Base-by-base conservation (phyloP, 2,888 invertebrate species). In the Ennomos erosarius region DNA sequence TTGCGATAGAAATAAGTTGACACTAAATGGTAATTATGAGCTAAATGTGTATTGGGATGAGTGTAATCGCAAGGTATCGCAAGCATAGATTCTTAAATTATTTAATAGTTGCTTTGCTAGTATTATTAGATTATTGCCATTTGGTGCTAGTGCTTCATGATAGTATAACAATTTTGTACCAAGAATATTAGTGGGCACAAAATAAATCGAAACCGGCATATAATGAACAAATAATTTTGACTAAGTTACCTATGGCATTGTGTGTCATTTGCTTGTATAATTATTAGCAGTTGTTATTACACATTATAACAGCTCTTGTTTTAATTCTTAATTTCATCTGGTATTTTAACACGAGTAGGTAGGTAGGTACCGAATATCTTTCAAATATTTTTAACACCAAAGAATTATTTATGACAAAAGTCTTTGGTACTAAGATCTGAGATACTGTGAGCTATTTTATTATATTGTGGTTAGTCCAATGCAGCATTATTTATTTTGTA, bases 91-190 rank as follows among this genome's bases (percentile, higher is more conserved):
- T 39, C 38, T 26, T 50, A 39, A 51, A 43, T 51, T 63, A 55
- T 16, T 58, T 9, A 44, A 67, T 78, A 75, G 71, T 71, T 73
- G 82, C 82, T 85, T 82, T 75, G 79, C 77, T 76, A 77, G 74
- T 74, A 74, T 77, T 73, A 76, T 70, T 77, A 79, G 76, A 75
- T 77, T 74, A 77, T 80, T 76, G 81, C 76, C 79, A 78, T 83
- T 80, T 80, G 88, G 88, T 88, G 87, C 88, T 88, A 88, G 87
- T 74, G 81, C 83, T 88, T 83, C 78, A 79, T 75, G 62, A 73
- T 84, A 85, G 74, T 76, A 66, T 80, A 74, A 81, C 43, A 74
- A 75, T 81, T 82, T 81, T 82, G 69, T 82, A 85, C 78, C 73
- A 69, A 76, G 50, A 57, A 61, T 73, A 60, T 67, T 71, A 77